A percentile compares a stretch with the other conserved stretches of the same genome.
Evolutionary conservation across 2,888 invertebrate species (phyloP).

Genomic region (Lasioglossum malachurum): DNA sequence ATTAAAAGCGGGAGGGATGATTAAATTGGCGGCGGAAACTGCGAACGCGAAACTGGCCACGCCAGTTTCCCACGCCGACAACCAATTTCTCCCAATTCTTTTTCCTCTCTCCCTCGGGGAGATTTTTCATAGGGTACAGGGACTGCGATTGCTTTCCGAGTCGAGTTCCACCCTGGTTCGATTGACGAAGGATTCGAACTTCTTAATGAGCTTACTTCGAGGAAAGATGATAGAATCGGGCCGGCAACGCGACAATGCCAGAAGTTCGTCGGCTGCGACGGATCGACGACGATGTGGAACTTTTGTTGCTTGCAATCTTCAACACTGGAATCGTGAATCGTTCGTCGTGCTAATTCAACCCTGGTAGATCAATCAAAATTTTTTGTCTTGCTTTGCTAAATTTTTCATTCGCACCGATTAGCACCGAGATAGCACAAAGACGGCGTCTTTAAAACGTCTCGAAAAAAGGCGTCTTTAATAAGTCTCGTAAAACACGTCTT

Average conservation of each 20-base stretch:
- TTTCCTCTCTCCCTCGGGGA: not conserved
- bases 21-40: not conserved
- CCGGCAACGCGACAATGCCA: not conserved
- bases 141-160: not conserved
- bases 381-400: no score
- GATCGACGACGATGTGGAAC: not conserved
- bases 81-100: not conserved
- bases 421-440: no score
- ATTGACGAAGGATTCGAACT: conserved; percentile 18
- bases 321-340: not conserved
- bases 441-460: no score
- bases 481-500: no score
- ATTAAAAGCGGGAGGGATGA: not conserved
- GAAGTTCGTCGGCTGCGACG: not conserved
- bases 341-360: no score
- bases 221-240: conserved; percentile 16
- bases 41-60: not conserved
- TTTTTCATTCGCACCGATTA: no score
- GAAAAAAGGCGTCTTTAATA: no score
- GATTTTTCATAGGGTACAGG: not conserved
- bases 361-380: no score
- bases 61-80: not conserved
- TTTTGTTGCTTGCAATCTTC: not conserved
- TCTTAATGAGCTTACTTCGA: conserved; percentile 13
- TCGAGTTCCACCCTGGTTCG: not conserved